A percentile compares a stretch with the other conserved stretches of the same genome.
Evolutionary conservation across 1,140 invertebrate genomes (phyloP).

Genomic region (Euura lappo): DNA sequence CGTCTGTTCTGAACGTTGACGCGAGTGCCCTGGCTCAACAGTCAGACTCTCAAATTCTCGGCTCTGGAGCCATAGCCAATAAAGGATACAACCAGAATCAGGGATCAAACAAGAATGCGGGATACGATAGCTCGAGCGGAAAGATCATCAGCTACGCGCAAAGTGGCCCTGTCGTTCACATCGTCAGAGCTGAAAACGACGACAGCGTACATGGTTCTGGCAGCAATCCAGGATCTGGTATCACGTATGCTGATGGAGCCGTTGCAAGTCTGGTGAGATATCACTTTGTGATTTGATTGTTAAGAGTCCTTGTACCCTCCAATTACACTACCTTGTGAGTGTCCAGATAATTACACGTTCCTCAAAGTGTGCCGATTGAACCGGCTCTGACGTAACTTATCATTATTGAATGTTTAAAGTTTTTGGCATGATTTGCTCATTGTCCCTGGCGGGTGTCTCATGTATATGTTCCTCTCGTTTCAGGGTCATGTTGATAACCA

Average conservation of each 20-base stretch:
- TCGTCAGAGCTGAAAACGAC: constrained; percentile 4
- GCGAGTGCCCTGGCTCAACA: background rate
- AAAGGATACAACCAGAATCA: background rate
- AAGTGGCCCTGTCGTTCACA: constrained; percentile 11
- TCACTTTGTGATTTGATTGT: background rate
- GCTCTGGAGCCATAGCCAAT: background rate
- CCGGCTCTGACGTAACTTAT: too few species aligned
- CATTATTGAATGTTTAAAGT: too few species aligned
- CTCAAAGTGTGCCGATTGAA: too few species aligned
- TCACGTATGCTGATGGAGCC: background rate
- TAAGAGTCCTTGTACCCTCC: background rate
- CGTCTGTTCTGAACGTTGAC: too few species aligned
- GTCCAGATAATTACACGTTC: too few species aligned
- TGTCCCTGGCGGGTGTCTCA: too few species aligned
- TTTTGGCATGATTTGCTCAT: too few species aligned
- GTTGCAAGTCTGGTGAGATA: background rate
- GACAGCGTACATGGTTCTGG: background rate
- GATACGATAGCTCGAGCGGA: background rate
- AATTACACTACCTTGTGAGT: too few species aligned
- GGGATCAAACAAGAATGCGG: background rate
- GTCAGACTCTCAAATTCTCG: background rate
- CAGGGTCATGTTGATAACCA: constrained; percentile 7
- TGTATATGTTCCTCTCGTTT: background rate
- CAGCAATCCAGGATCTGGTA: constrained; percentile 3
- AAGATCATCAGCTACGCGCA: constrained; percentile 2